Evolutionary conservation across 2,797 vertebrate species (phyloP).

Genomic region (Synaphobranchus kaupii): DNA sequence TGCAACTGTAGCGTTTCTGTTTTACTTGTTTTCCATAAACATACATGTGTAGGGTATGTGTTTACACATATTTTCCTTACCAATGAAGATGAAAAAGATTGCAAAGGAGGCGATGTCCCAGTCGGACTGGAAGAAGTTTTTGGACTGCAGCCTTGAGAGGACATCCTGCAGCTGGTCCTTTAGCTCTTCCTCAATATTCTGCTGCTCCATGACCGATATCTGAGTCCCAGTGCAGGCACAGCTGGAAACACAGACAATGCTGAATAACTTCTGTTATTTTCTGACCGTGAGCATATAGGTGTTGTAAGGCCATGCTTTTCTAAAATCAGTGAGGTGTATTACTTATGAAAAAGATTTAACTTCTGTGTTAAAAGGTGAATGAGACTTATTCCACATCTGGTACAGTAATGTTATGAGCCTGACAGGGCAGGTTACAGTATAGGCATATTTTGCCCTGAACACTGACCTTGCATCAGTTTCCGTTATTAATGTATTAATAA

Average conservation of each 20-base stretch:
- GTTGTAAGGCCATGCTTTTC: background rate
- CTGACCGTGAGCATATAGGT: background rate
- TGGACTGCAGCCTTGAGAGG: slow-evolving; percentile 66
- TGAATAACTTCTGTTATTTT: background rate
- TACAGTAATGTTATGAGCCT: background rate
- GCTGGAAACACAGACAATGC: background rate
- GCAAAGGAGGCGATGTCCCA: slow-evolving; percentile 82
- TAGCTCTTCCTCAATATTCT: slow-evolving; percentile 59
- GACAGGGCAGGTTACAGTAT: background rate
- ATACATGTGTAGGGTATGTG: background rate
- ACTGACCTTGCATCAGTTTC: background rate
- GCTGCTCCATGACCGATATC: slow-evolving; percentile 47
- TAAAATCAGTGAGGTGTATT: background rate
- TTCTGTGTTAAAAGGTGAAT: background rate
- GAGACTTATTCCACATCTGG: background rate
- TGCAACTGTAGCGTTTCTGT: background rate
- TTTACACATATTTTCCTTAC: slow-evolving; percentile 59
- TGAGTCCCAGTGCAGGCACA: background rate
- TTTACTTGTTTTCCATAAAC: background rate
- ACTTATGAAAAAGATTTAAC: background rate
- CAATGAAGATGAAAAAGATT: slow-evolving; percentile 79
- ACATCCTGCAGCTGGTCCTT: background rate
- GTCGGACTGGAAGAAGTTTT: slow-evolving; percentile 77
- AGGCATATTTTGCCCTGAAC: background rate
- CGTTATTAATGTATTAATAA: background rate